phyloP scores from a whole-genome alignment of 2,797 vertebrate genomes.

The Galago senegalensis region DNA sequence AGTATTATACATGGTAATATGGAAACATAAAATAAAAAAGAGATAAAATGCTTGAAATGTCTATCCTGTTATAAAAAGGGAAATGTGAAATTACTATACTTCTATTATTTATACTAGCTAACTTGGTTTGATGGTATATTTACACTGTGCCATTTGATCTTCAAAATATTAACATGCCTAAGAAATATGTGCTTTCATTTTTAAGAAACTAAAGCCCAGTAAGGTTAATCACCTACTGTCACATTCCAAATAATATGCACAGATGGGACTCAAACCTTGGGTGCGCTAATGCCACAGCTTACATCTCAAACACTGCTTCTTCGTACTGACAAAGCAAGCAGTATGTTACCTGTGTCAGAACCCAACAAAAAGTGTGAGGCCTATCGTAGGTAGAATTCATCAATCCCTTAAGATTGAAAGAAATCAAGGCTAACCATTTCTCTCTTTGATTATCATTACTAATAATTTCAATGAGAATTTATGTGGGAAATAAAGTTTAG shows the following conservation, averaged over 20 bases:
- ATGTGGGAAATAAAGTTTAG: background rate
- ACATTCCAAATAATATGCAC: background rate
- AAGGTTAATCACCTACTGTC: background rate
- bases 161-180: slow-evolving; percentile 8
- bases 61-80: background rate
- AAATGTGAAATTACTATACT: slow-evolving; percentile 19
- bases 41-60: background rate
- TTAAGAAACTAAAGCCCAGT: background rate
- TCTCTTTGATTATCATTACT: background rate
- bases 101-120: background rate
- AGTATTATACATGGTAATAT: slow-evolving; percentile 19
- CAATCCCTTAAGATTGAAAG: slow-evolving; percentile 27
- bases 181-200: background rate
- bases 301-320: background rate
- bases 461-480: background rate
- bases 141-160: background rate
- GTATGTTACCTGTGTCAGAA: background rate
- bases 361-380: background rate
- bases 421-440: background rate
- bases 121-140: slow-evolving; percentile 10
- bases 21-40: slow-evolving; percentile 10
- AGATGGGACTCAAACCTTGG: background rate
- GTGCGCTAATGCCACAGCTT: background rate
- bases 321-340: background rate
- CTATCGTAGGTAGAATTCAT: background rate